phyloP scores from a whole-genome alignment of 2,113 vertebrate genomes.

The Esox niger region DNA sequence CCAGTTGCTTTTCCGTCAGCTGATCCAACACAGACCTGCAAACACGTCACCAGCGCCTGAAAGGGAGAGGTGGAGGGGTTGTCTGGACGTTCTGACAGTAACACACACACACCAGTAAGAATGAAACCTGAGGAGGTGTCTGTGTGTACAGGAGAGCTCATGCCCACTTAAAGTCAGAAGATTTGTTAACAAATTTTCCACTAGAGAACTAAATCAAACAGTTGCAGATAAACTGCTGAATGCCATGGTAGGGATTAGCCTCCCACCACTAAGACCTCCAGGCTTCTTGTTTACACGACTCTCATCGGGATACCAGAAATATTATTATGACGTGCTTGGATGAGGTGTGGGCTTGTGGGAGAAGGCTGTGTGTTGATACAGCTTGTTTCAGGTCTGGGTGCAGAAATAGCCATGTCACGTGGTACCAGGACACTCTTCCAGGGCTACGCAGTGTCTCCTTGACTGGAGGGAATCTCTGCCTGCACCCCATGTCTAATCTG shows the following conservation, averaged over 20 bases:
- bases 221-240: not conserved
- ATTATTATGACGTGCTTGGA: not conserved
- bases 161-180: too few species aligned
- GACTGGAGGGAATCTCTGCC: not conserved
- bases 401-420: slow-evolving; percentile 35
- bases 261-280: not conserved
- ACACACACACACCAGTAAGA: not conserved
- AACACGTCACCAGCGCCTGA: slow-evolving; percentile 21
- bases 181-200: too few species aligned
- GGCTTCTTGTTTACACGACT: not conserved
- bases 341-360: slow-evolving; percentile 4
- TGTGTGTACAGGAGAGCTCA: too few species aligned
- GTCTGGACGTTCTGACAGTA: slow-evolving; percentile 24
- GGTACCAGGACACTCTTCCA: too few species aligned
- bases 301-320: not conserved
- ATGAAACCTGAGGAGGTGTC: too few species aligned
- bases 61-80: slow-evolving; percentile 5
- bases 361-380: slow-evolving; percentile 7
- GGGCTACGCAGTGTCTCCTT: not conserved
- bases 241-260: not conserved
- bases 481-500: not conserved
- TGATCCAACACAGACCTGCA: slow-evolving; percentile 47
- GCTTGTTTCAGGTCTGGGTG: not conserved
- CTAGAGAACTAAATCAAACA: not conserved
- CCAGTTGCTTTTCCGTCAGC: slow-evolving; percentile 28